Conservation (phyloP, 2,888 invertebrate genomes). For the Nymphalis polychloros region DNA sequence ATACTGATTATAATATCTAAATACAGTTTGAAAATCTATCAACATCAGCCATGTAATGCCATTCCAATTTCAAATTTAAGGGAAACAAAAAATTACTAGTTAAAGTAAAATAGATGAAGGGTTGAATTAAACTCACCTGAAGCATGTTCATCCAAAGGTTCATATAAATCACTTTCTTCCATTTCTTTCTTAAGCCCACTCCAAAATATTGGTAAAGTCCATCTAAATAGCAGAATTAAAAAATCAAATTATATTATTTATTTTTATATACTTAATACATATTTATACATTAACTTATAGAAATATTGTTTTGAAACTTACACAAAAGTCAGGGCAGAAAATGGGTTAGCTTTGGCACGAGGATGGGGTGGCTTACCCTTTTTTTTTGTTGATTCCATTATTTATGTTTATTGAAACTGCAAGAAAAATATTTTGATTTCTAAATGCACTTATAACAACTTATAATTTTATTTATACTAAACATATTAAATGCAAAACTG, state of each 20-base stretch:
- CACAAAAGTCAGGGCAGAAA: constrained; percentile 86
- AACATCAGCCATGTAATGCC: too few relatives aligned
- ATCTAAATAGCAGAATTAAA: constrained; percentile 73
- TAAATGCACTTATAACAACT: too few relatives aligned
- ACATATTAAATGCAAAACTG: not conserved
- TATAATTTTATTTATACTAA: too few relatives aligned
- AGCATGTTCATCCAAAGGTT: constrained; percentile 87
- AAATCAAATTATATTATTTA: not conserved
- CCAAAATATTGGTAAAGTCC: constrained; percentile 89
- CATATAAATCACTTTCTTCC: constrained; percentile 88
- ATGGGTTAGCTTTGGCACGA: constrained; percentile 83
- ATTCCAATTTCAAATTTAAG: too few relatives aligned
- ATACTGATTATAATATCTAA: too few relatives aligned
- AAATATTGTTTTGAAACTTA: constrained; percentile 61
- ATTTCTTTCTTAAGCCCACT: constrained; percentile 88
- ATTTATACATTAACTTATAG: too few relatives aligned
- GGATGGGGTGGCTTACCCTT: constrained; percentile 83
- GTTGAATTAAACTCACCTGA: constrained; percentile 71
- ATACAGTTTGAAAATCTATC: too few relatives aligned
- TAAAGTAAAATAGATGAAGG: too few relatives aligned
- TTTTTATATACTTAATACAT: too few relatives aligned
- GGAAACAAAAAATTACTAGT: too few relatives aligned
- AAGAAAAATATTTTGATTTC: constrained; percentile 1
- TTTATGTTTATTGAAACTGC: constrained; percentile 15
- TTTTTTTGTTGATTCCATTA: constrained; percentile 81